Base-by-base conservation (phyloP, 1,140 invertebrate species). In the Teleopsis dalmanni region DNA sequence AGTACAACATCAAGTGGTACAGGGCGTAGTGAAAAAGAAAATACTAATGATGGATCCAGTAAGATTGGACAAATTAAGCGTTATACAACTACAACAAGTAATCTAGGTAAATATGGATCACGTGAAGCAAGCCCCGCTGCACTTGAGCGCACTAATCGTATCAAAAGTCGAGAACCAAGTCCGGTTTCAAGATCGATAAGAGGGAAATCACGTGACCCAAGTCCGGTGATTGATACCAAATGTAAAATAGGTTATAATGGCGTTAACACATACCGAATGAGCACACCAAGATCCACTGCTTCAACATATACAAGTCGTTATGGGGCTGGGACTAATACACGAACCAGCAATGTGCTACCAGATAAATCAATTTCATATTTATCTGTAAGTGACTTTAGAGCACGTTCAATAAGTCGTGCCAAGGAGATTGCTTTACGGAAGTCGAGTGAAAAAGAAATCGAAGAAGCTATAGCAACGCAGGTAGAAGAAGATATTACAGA, bases 71-170 rank as follows among this genome's bases (percentile, higher is more conserved):
- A 60, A 25, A 52, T 62, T 7, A 67, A 67, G 22, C 55, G 65
- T 0, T 69, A 66, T 31, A 55, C 54, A 2, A 54, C 60, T 1
- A 29, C 50, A 11, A 59, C 54, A 4, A 58, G 57, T n/a, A 58
- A 54, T 13, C 35, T 69, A n/a, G 52, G 55, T 4, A 68, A 69
- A 41, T 69, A 70, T 40, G 58, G 57, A 13, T 25, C 62, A 1
- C 42, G 67, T 10, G 67, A 70, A 51, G 57, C 67, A n/a, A 70
- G 67, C 54, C 67, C 67, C 0, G 62, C 56, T 43, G 62, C 64
- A 1, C 35, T 67, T 8, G 60, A 66, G 49, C 60, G 62, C 29
- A 69, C 65, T n/a, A 69, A 62, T 31, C 56, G 58, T 0, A 55
- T 54, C 7, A 60, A 60, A 10, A 64, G 60, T 3, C 34, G 64